Evolutionary conservation across 2,888 invertebrate genomes (phyloP).

Genomic region (Platycheirus albimanus): DNA sequence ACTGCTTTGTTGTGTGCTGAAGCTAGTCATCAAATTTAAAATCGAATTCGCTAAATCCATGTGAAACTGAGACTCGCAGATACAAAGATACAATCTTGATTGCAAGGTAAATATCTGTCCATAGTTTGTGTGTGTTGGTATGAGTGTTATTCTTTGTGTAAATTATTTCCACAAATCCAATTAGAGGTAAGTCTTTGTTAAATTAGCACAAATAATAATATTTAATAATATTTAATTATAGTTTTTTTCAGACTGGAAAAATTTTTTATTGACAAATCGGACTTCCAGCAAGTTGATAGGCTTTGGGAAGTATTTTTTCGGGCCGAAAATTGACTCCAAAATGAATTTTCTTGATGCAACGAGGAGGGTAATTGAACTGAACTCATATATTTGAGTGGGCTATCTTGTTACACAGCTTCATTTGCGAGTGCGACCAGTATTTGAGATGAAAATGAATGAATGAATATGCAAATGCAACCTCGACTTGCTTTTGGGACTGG

Average conservation of each 20-base stretch:
- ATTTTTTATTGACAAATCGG: too few relatives aligned
- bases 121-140: not conserved
- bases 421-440: constrained; percentile 26
- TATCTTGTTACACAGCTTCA: constrained; percentile 31
- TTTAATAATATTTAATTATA: constrained; percentile 22
- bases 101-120: not conserved
- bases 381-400: constrained; percentile 33
- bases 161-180: constrained; percentile 3
- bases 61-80: constrained; percentile 48
- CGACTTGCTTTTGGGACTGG: constrained; percentile 45
- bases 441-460: constrained; percentile 25
- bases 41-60: constrained; percentile 54
- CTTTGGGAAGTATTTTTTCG: too few relatives aligned
- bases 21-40: constrained; percentile 56
- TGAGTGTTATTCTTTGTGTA: constrained; percentile 28
- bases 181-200: constrained; percentile 46
- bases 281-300: too few relatives aligned
- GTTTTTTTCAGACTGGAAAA: constrained; percentile 1
- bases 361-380: constrained; percentile 59
- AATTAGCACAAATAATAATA: constrained; percentile 17
- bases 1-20: constrained; percentile 13
- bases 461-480: constrained; percentile 61
- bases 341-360: not conserved
- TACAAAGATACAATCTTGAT: constrained; percentile 42
- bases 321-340: too few relatives aligned